These are phyloP conservation scores for Pocillopora meandrina DNA, from an alignment of 92 coral and sea anemone species.

Conservation along the genomic window DNA sequence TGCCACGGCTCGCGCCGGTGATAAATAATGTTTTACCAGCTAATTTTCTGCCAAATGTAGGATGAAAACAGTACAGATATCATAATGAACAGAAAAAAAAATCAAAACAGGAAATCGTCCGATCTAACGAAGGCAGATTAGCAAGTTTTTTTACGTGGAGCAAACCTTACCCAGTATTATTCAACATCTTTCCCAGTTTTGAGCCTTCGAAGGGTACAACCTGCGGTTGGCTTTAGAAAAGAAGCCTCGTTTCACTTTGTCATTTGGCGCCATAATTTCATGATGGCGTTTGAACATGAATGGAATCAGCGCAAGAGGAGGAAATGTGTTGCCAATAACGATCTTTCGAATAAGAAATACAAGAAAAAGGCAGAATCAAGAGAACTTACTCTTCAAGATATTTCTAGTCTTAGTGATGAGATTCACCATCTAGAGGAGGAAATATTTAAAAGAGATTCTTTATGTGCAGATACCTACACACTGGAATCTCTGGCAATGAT, in stretches of 20 bases:
- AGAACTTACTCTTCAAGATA: conserved; percentile 61
- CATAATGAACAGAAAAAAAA: too few species aligned
- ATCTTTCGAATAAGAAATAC: conserved; percentile 46
- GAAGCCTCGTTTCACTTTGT: conserved; percentile 12
- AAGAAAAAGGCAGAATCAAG: conserved; percentile 43
- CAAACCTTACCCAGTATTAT: conserved; percentile 69
- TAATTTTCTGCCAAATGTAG: conserved; percentile 60
- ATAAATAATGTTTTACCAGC: conserved; percentile 94
- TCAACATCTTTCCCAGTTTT: conserved; percentile 9
- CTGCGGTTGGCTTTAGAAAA: conserved; percentile 18
- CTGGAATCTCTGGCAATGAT: conserved; percentile 51
- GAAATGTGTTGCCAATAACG: conserved; percentile 23
- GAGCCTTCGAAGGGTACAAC: background rate
- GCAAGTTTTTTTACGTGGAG: background rate
- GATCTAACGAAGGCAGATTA: background rate
- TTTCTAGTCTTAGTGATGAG: conserved; percentile 63
- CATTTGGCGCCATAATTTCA: conserved; percentile 61
- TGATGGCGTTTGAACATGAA: conserved; percentile 71
- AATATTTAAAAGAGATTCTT: conserved; percentile 57
- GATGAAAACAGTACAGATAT: background rate
- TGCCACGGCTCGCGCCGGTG: conserved; percentile 96
- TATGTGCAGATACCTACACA: conserved; percentile 36
- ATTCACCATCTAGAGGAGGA: conserved; percentile 65
- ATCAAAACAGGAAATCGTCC: background rate
- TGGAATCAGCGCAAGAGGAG: conserved; percentile 11